Percentiles rank a stretch among this genome's conserved stretches.
Evolutionary conservation across 2,797 vertebrate species (phyloP).

Genomic region (Salmo trutta): DNA sequence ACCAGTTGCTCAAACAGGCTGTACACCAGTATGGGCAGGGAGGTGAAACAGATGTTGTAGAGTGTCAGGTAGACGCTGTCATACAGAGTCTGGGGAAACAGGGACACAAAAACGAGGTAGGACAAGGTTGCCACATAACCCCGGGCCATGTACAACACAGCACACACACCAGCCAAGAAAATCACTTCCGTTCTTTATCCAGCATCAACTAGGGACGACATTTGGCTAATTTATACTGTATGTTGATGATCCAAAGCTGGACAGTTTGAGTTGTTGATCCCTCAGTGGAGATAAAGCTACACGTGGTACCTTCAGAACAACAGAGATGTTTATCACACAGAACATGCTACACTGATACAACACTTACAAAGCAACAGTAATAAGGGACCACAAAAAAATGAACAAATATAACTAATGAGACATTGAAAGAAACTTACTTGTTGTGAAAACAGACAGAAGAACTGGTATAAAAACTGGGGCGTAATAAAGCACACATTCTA

Average conservation of each 20-base stretch:
- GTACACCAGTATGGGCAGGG: conserved; percentile 95
- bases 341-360: not conserved
- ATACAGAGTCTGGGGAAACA: conserved; percentile 85
- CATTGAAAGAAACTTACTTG: conserved; percentile 86
- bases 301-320: not conserved
- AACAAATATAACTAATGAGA: conserved; percentile 21
- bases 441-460: conserved; percentile 99
- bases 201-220: not conserved
- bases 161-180: not conserved
- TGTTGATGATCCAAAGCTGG: not conserved
- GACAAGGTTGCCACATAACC: not conserved
- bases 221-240: not conserved
- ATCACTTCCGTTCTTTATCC: not conserved
- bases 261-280: not conserved
- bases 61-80: conserved; percentile 98
- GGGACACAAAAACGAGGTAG: not conserved
- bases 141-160: not conserved
- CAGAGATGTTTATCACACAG: not conserved
- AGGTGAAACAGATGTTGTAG: conserved; percentile 99
- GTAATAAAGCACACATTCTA: conserved; percentile 99
- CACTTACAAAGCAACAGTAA: conserved; percentile 21
- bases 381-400: not conserved
- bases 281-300: not conserved
- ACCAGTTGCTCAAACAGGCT: conserved; percentile 98
- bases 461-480: conserved; percentile 99